phyloP scores from a whole-genome alignment of 2,888 invertebrate species.

The Phania funesta region DNA sequence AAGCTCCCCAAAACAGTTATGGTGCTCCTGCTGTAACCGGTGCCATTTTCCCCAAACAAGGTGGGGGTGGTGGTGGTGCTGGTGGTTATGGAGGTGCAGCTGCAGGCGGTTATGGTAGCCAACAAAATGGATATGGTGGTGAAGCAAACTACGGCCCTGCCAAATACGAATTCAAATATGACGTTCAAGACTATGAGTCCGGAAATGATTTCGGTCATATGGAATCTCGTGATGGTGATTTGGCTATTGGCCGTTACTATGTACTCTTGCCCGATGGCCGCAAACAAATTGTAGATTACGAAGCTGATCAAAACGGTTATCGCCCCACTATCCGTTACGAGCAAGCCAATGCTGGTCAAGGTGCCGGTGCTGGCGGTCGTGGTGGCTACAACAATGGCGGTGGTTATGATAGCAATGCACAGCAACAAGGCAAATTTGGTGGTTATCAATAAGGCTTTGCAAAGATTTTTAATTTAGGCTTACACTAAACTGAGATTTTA shows the following conservation, averaged over 20 bases:
- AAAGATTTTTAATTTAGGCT: slow-evolving; percentile 57
- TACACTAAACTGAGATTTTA: slow-evolving; percentile 59
- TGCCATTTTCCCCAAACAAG: slow-evolving; percentile 80
- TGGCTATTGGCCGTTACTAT: slow-evolving; percentile 84
- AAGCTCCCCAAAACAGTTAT: slow-evolving; percentile 80
- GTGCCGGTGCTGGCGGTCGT: slow-evolving; percentile 70
- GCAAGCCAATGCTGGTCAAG: slow-evolving; percentile 81
- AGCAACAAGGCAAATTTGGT: slow-evolving; percentile 68
- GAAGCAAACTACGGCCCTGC: slow-evolving; percentile 83
- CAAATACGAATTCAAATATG: slow-evolving; percentile 86
- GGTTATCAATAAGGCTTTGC: slow-evolving; percentile 75
- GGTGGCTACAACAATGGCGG: slow-evolving; percentile 72
- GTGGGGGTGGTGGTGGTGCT: slow-evolving; percentile 51
- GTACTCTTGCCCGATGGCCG: slow-evolving; percentile 86
- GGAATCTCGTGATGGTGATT: slow-evolving; percentile 84
- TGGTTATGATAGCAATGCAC: slow-evolving; percentile 68
- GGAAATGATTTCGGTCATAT: slow-evolving; percentile 86
- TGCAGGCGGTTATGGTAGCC: slow-evolving; percentile 67
- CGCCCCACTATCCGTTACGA: slow-evolving; percentile 86
- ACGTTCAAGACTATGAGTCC: slow-evolving; percentile 84
- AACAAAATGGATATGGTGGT: slow-evolving; percentile 70
- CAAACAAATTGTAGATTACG: slow-evolving; percentile 86
- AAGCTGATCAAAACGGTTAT: slow-evolving; percentile 86
- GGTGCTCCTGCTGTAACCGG: slow-evolving; percentile 82
- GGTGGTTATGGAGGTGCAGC: slow-evolving; percentile 44